Conservation (phyloP, 2,888 invertebrate species). For the Gymnosoma rotundatum region DNA sequence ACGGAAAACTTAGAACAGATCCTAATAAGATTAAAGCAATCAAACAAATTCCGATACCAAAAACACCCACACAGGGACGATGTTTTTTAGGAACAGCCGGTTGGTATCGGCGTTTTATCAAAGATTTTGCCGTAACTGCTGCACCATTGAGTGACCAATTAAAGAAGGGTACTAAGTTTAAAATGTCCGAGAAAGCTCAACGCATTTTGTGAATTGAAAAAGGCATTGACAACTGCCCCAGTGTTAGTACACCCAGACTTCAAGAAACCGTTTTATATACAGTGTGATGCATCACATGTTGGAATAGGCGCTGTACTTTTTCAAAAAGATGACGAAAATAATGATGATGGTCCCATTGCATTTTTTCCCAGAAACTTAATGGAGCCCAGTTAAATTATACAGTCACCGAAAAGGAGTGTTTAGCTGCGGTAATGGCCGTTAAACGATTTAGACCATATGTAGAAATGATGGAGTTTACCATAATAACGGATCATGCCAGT, state of each 20-base stretch:
- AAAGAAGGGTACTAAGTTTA: too few species aligned
- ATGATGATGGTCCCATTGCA: too few species aligned
- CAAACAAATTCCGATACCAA: background rate
- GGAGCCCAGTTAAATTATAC: background rate
- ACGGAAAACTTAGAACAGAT: background rate
- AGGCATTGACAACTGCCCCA: background rate
- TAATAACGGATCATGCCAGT: too few species aligned
- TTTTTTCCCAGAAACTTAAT: too few species aligned
- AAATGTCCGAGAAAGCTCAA: too few species aligned
- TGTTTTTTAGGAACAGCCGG: background rate
- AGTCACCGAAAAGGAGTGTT: background rate
- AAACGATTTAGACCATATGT: too few species aligned
- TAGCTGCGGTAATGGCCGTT: background rate
- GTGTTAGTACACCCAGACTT: background rate
- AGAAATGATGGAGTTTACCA: too few species aligned
- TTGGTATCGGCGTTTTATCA: background rate
- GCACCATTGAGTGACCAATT: too few species aligned
- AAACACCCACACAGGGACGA: background rate
- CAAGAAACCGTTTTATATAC: background rate
- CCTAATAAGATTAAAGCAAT: background rate
- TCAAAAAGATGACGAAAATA: too few species aligned
- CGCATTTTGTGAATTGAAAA: background rate
- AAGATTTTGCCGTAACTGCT: too few species aligned
- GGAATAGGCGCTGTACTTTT: too few species aligned
- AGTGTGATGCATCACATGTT: background rate